These are phyloP conservation scores for Epizoanthus rinbou DNA, from an alignment of 92 coral and sea anemone genomes.

Conservation along the genomic window DNA sequence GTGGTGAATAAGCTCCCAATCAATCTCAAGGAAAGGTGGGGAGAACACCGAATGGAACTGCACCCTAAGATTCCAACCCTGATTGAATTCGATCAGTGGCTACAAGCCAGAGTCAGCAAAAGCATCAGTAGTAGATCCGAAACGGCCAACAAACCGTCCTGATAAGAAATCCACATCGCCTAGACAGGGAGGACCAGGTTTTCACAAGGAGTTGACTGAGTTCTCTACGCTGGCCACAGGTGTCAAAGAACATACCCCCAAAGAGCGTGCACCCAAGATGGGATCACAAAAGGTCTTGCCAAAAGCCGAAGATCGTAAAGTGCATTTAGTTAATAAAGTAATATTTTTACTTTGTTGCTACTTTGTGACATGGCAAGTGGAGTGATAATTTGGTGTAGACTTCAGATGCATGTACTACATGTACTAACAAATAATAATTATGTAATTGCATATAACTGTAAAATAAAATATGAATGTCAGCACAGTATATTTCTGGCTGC, in stretches of 20 bases:
- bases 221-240: conserved; percentile 16
- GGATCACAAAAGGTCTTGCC: conserved; percentile 15
- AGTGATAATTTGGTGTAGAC: too few relatives aligned
- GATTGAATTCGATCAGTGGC: conserved; percentile 46
- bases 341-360: too few relatives aligned
- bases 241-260: conserved; percentile 21
- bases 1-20: conserved; percentile 49
- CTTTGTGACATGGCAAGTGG: too few relatives aligned
- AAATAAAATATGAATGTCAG: too few relatives aligned
- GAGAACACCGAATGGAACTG: conserved; percentile 49
- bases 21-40: conserved; percentile 45
- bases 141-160: conserved; percentile 29
- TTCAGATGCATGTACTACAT: too few relatives aligned
- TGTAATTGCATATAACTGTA: too few relatives aligned
- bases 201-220: conserved; percentile 13
- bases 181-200: conserved; percentile 32
- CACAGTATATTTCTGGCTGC: too few relatives aligned
- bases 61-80: conserved; percentile 23
- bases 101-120: conserved; percentile 52
- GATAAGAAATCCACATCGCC: conserved; percentile 12
- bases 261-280: conserved; percentile 15
- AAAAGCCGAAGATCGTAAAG: conserved; percentile 22
- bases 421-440: too few relatives aligned
- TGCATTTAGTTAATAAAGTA: too few relatives aligned
- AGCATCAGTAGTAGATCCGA: conserved; percentile 38